Percentiles rank a stretch among this genome's conserved stretches.
Conservation (phyloP, 2,888 invertebrate genomes). For the Caradrina kadenii region DNA sequence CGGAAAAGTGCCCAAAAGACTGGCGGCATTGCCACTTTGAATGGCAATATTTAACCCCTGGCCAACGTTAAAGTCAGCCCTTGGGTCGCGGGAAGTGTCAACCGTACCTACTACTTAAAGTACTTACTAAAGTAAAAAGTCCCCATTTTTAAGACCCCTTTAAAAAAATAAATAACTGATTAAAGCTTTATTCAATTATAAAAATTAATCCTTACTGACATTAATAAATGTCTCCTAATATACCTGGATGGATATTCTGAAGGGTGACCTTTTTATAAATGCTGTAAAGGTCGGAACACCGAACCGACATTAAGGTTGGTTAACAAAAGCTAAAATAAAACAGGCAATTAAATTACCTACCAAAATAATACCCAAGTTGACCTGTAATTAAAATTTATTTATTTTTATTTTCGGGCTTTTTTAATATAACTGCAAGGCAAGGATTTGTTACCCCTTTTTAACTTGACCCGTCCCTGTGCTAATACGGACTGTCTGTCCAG, state of each 20-base stretch:
- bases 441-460: background rate
- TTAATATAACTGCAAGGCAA: background rate
- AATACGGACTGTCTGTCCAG: too few species aligned
- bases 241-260: constrained; percentile 20
- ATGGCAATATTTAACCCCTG: too few species aligned
- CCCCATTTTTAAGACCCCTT: background rate
- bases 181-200: background rate
- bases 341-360: constrained; percentile 33
- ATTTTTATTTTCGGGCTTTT: background rate
- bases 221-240: constrained; percentile 31
- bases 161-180: background rate
- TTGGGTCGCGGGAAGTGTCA: too few species aligned
- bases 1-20: too few species aligned
- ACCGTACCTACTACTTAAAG: too few species aligned
- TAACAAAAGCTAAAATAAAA: constrained; percentile 55
- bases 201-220: constrained; percentile 31
- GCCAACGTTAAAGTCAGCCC: too few species aligned
- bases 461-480: too few species aligned
- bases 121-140: too few species aligned
- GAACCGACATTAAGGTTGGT: constrained; percentile 46
- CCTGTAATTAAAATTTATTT: constrained; percentile 5
- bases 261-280: constrained; percentile 48
- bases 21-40: too few species aligned
- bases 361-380: constrained; percentile 34
- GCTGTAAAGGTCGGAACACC: constrained; percentile 57